A percentile compares a stretch with the other conserved stretches of the same genome.
These are phyloP conservation scores for Sitophilus oryzae DNA, from an alignment of 1,140 invertebrate species.

Conservation along the genomic window DNA sequence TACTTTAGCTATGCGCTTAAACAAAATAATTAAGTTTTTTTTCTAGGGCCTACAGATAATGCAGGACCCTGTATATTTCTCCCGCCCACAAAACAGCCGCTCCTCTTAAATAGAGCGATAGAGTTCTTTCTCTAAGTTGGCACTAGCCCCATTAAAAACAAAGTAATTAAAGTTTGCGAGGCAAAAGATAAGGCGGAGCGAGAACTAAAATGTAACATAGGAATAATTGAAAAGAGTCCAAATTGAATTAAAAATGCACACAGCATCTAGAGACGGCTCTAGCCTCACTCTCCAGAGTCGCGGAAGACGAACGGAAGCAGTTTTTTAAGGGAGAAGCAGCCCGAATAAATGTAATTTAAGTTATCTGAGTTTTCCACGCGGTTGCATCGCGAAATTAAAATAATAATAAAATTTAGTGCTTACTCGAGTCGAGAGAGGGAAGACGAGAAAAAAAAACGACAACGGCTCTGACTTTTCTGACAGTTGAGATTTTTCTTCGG, in stretches of 20 bases:
- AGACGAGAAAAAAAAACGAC: constrained; percentile 1
- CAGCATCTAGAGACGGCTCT: background rate
- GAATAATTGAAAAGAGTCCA: constrained; percentile 12
- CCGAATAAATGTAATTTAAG: constrained; percentile 26
- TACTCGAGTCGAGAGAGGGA: background rate
- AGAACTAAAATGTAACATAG: constrained; percentile 4
- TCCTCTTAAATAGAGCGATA: no score
- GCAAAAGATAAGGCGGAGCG: constrained; percentile 1
- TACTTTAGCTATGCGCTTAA: no score
- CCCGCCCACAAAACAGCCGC: no score
- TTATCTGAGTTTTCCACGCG: constrained; percentile 35
- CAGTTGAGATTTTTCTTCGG: background rate
- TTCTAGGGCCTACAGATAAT: no score
- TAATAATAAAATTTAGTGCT: constrained; percentile 30
- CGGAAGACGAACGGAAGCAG: background rate
- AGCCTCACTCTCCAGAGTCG: background rate
- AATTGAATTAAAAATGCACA: constrained; percentile 7
- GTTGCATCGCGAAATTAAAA: constrained; percentile 35
- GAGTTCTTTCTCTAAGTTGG: no score
- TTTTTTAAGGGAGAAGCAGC: background rate
- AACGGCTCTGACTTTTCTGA: constrained; percentile 7
- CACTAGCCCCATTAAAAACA: constrained; percentile 1
- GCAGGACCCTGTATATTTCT: no score
- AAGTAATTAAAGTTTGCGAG: constrained; percentile 1
- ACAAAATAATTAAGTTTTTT: no score